phyloP scores from a whole-genome alignment of 2,113 vertebrate species.

The Benitochromis conjunctus region DNA sequence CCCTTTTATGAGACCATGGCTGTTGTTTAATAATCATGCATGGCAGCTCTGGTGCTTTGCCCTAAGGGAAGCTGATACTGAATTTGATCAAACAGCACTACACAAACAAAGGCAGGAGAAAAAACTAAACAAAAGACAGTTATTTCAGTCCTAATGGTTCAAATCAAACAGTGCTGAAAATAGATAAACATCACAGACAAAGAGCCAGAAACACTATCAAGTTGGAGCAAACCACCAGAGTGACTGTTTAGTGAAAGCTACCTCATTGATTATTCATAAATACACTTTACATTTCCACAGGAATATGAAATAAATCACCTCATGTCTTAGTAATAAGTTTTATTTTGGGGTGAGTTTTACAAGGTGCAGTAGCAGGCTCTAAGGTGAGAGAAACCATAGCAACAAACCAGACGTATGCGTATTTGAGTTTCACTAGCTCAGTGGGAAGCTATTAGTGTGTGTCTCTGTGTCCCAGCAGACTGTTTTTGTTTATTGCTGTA shows the following conservation, averaged over 20 bases:
- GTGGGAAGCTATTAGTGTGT: conserved; percentile 21
- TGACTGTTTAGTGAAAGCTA: not conserved
- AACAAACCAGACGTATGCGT: conserved; percentile 45
- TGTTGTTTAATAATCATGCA: conserved; percentile 6
- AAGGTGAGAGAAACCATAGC: conserved; percentile 56
- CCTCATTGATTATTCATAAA: conserved; percentile 43
- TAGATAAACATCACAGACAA: not conserved
- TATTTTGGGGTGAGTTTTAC: conserved; percentile 26
- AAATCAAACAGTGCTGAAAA: conserved; percentile 13
- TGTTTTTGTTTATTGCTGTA: not conserved
- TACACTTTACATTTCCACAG: not conserved
- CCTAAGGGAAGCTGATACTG: not conserved
- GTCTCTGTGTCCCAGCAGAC: not conserved
- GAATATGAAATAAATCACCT: not conserved
- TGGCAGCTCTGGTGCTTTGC: not conserved
- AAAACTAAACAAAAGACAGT: not conserved
- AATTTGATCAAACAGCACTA: not conserved
- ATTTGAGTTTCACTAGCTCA: conserved; percentile 43
- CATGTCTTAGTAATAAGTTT: not conserved
- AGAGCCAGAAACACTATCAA: not conserved
- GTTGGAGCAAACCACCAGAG: not conserved
- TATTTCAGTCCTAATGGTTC: not conserved
- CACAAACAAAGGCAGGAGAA: not conserved
- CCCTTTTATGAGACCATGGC: not conserved
- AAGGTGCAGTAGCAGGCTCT: not conserved